Evolutionary conservation across 2,888 invertebrate species (phyloP).

Genomic region (Molorchus minor): DNA sequence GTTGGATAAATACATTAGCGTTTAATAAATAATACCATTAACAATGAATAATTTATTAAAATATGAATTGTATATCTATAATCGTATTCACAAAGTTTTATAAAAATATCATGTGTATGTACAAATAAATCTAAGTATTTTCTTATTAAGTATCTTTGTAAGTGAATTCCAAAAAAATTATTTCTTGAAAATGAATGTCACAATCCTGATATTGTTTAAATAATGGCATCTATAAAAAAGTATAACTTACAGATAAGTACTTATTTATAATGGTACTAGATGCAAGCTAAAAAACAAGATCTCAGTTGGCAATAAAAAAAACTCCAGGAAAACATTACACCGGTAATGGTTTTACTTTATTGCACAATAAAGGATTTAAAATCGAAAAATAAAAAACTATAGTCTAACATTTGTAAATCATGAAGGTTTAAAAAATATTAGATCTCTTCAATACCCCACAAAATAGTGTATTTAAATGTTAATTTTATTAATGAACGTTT

Average conservation of each 20-base stretch:
- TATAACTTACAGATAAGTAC: not conserved
- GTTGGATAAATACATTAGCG: too few relatives aligned
- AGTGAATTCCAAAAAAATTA: constrained; percentile 10
- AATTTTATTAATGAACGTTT: too few relatives aligned
- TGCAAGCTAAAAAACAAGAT: constrained; percentile 1
- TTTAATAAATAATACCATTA: too few relatives aligned
- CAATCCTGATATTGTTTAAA: not conserved
- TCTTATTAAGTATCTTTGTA: constrained; percentile 28
- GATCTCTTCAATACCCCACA: too few relatives aligned
- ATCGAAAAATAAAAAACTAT: too few relatives aligned
- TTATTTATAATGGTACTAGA: not conserved
- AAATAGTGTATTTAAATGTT: too few relatives aligned
- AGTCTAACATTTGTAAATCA: too few relatives aligned
- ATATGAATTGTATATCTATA: constrained; percentile 35
- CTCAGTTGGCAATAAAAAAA: too few relatives aligned
- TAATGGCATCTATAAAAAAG: not conserved
- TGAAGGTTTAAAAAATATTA: too few relatives aligned
- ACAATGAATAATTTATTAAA: constrained; percentile 43
- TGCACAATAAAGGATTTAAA: too few relatives aligned
- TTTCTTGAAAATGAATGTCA: not conserved
- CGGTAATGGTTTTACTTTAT: too few relatives aligned
- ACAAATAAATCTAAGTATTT: constrained; percentile 35
- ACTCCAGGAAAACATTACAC: too few relatives aligned
- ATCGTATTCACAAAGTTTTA: constrained; percentile 35
- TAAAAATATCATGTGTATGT: constrained; percentile 35